Evolutionary conservation across 2,797 vertebrate genomes (phyloP), one percentile per base, ranked within the genome.

Genomic region (Acipenser ruthenus): DNA sequence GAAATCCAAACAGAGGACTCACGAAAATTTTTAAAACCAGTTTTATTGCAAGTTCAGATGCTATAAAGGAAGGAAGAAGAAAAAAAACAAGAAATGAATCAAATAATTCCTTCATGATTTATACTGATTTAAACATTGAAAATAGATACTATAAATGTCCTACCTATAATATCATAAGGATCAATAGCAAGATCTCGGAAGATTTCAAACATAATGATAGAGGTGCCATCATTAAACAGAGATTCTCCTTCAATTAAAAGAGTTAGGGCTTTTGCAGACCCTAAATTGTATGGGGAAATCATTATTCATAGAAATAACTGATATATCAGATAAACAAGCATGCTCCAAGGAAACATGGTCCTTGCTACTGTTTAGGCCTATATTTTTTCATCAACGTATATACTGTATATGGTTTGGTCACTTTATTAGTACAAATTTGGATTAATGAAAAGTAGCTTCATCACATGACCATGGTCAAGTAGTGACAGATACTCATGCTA

Each of bases 1-100:
- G 2, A 68, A 78, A 74, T 77, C 85, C 85, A 68, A 78, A 71
- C 0, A 68, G 2, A 58, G 75, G 67, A 70, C 82, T 86, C 70
- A 53, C 72, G 47, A 84, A 11, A 66, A 75, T 7, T 69, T 75
- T 65, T 49, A 67, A 65, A n/a, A 68, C 11, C 68, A 77, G 10
- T 68, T 53, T 70, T 7, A 56, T 0, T 6, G 70, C 0, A 63
- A 84, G 4, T 1, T 55, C 1, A 15, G 13, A 5, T 9, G 2
- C 83, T 85, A 62, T 37, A 4, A 18, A 50, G 37, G 58, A 68
- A 63, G 48, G 67, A 59, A 50, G 6, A 62, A 37, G n/a, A 50
- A 49, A 47, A 60, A 52, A 50, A 50, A 62, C 8, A 15, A 4
- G 64, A n/a, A 1, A 13, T 11, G 49, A 6, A 66, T 62, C 50